Conservation (phyloP, 2,113 vertebrate species). For the Ceyx margarethae region DNA sequence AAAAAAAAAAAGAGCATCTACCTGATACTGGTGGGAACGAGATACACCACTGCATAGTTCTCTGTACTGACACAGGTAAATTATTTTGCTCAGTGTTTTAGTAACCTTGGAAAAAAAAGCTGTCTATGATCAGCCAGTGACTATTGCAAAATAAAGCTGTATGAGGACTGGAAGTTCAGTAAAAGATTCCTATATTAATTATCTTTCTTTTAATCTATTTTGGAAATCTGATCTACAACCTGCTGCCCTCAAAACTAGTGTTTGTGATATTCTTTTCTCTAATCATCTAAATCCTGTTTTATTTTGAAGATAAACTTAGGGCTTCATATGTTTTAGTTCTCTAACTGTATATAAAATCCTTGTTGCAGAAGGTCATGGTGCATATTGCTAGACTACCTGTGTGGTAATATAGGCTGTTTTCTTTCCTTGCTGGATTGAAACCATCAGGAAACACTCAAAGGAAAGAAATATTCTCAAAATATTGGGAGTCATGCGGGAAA, state of each 20-base stretch:
- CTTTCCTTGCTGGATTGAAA: not conserved
- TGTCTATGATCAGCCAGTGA: not conserved
- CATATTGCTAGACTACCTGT: not conserved
- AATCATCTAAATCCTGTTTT: not conserved
- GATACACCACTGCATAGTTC: not conserved
- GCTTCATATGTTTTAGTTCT: not conserved
- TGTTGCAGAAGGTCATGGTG: not conserved
- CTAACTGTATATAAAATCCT: not conserved
- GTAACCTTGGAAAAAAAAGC: not conserved
- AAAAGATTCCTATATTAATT: not conserved
- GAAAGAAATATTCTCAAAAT: conserved; percentile 47
- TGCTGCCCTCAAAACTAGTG: not conserved
- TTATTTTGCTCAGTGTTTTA: not conserved
- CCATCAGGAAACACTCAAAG: not conserved
- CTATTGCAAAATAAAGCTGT: not conserved
- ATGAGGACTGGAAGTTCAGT: not conserved
- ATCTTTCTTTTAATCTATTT: not conserved
- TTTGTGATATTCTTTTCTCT: not conserved
- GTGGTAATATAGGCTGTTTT: not conserved
- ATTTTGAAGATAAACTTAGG: not conserved
- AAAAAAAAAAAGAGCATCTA: not conserved
- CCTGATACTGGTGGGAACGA: not conserved
- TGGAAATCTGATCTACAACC: not conserved
- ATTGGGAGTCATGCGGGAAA: not conserved
- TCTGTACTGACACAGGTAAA: not conserved